Evolutionary conservation across 92 coral and sea anemone genomes (phyloP), one percentile per base, ranked within the genome.

Genomic region (Paragorgia papillata): DNA sequence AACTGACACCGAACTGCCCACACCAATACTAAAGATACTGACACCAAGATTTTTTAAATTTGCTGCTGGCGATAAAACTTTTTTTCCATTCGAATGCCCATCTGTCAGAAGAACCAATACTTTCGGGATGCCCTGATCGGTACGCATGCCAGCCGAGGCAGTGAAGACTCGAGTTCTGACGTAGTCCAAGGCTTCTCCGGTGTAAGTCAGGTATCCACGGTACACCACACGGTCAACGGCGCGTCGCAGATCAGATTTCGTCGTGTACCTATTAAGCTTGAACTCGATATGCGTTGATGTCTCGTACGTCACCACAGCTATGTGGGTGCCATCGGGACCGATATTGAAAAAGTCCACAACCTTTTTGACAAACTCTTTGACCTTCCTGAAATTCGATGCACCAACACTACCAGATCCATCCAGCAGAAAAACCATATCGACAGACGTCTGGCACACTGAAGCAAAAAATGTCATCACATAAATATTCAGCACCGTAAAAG

Each of bases 391-490:
- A 44, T 94, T 87, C 30, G 37, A 27, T 28, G 68, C 54, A 30
- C 90, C 92, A 0, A 94, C 97, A 58, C 97, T 94, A 13, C 98
- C 97, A 2, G 98, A 94, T 12, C 80, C 61, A 76, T 94, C 98
- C 54, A 94, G 92, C 14, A 91, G 82, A 66, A 94, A 94, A 0
- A 89, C 95, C 13, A 94, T 75, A 58, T 94, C 98, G n/a, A 94
- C 91, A 10, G 98, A 87, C 0, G 98, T 89, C 69, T 94, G 98
- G 62, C 98, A 94, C 66, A 94, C 98, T 94, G 88, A 2, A 41
- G 59, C 46, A 37, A 37, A 10, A 37, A 37, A 37, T n/a, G n/a
- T n/a, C n/a, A n/a, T n/a, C n/a, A n/a, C n/a, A n/a, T n/a, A n/a
- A n/a, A n/a, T n/a, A n/a, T n/a, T n/a, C n/a, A n/a, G n/a, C n/a